Evolutionary conservation across 2,888 invertebrate species (phyloP), one percentile per base, ranked within the genome.

Genomic region (Apamea anceps): DNA sequence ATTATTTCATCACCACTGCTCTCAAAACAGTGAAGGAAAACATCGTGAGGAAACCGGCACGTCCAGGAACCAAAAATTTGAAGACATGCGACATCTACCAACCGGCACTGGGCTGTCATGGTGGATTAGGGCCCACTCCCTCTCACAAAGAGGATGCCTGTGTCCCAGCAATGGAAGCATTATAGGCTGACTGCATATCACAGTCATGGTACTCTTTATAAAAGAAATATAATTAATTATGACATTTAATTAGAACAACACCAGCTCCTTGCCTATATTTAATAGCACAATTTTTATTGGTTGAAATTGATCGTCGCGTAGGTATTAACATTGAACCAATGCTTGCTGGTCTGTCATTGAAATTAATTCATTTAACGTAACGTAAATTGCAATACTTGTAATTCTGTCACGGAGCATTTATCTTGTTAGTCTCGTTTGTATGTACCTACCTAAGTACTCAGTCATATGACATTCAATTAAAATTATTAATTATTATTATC

Each of bases 241-340:
- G 3, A 25, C 4, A n/a, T 77, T 48, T 48, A 18, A 42, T 51
- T 51, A 51, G 2, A 32, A 32, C n/a, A 80, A 62, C 28, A 12
- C 54, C 12, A 66, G 32, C 85, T 85, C 54, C 45, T 51, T 8
- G 68, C 1, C 66, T 79, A 72, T 32, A 18, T 15, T 18, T 51
- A 75, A 60, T 57, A 28, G 7, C 57, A 66, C 10, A n/a, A n/a
- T 45, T 48, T 37, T 32, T 3, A 32, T 75, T 62, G 0, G n/a
- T 75, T 77, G 62, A n/a, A 74, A 79, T 70, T 66, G 62, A 75
- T 28, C 42, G 42, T 13, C 54, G 51, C 8, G 32, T 62, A 74
- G 25, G 18, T 66, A 65, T 71, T 80, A 77, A 75, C 77, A 85
- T 84, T 84, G 79, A 87, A 80, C 72, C 10, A 28, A 0, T 45